These are phyloP conservation scores for Hydrotaea diabolus DNA, from an alignment of 2,888 invertebrate genomes.

Conservation along the genomic window DNA sequence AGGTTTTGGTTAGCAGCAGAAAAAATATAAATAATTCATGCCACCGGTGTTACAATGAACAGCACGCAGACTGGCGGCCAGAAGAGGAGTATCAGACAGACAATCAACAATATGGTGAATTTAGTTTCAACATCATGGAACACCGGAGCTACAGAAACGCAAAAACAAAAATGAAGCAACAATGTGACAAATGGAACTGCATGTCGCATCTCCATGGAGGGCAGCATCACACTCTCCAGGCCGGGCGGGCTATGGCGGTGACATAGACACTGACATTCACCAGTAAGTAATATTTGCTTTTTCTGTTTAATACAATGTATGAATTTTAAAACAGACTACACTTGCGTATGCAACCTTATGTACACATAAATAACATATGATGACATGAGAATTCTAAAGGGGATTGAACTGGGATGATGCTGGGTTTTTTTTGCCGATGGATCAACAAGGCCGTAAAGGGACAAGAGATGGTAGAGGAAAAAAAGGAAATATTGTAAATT, in stretches of 20 bases:
- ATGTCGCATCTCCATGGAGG: constrained; percentile 4
- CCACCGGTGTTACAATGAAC: constrained; percentile 3
- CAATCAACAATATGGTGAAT: constrained; percentile 48
- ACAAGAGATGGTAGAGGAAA: too few species aligned
- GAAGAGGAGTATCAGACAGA: background rate
- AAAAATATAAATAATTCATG: constrained; percentile 59
- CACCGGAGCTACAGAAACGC: constrained; percentile 20
- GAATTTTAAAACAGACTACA: background rate
- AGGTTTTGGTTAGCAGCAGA: constrained; percentile 28
- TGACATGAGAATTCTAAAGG: constrained; percentile 26
- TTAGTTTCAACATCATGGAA: constrained; percentile 45
- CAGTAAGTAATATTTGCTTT: background rate
- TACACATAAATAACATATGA: constrained; percentile 33
- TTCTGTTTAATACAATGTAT: background rate
- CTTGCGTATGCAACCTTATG: background rate
- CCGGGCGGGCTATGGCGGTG: constrained; percentile 47
- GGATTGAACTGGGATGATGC: constrained; percentile 22
- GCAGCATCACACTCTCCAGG: background rate
- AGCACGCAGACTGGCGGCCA: background rate
- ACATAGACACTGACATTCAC: constrained; percentile 63
- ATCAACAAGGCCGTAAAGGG: too few species aligned
- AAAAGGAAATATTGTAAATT: too few species aligned
- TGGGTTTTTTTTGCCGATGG: too few species aligned
- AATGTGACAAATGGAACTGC: background rate
- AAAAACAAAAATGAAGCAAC: constrained; percentile 14